Evolutionary conservation across 1,140 invertebrate species (phyloP).

Genomic region (Drosophila bocki): DNA sequence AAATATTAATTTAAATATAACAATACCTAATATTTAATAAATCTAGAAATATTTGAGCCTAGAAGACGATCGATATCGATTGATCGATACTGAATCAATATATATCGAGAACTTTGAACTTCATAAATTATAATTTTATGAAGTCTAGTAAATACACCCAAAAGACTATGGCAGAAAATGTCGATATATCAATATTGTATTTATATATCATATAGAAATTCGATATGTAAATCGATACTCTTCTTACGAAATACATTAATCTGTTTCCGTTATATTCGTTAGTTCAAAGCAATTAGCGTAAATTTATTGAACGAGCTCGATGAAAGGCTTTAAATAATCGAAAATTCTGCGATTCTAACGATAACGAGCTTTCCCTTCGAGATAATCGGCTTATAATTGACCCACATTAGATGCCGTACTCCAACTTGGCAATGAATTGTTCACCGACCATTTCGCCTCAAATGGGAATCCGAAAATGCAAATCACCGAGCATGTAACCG

Average conservation of each 20-base stretch:
- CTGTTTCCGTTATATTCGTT: neutral
- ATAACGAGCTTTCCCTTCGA: neutral
- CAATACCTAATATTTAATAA: no score
- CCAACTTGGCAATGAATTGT: slow-evolving; percentile 19
- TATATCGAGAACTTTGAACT: no score
- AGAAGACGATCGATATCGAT: neutral
- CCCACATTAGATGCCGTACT: slow-evolving; percentile 10
- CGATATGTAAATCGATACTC: neutral
- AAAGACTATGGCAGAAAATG: neutral
- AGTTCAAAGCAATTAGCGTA: neutral
- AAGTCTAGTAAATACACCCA: neutral
- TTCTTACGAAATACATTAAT: neutral
- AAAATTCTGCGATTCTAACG: neutral
- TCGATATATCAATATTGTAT: neutral
- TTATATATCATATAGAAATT: neutral
- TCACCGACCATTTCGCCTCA: slow-evolving; percentile 36
- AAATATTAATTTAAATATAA: neutral
- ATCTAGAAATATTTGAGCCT: neutral
- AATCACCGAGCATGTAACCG: slow-evolving; percentile 25
- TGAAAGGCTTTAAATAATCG: neutral
- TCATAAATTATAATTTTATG: no score
- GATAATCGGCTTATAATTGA: slow-evolving; percentile 19
- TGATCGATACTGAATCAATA: no score
- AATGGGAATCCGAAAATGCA: slow-evolving; percentile 22
- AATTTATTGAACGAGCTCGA: neutral